phyloP scores from a whole-genome alignment of 2,888 invertebrate species.

The Nymphalis polychloros region DNA sequence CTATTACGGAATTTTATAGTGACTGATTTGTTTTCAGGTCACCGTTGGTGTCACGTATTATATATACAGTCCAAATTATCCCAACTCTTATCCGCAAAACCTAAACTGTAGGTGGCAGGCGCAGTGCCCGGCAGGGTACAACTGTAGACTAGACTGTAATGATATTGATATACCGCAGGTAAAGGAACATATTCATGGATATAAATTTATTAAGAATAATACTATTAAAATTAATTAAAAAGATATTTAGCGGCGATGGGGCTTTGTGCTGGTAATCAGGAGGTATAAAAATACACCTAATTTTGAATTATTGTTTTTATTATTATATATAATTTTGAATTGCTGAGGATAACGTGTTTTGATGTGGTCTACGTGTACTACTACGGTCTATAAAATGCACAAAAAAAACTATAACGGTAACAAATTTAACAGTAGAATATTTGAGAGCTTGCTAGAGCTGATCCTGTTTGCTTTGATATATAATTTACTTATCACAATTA shows the following conservation, averaged over 20 bases:
- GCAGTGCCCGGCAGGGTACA: constrained; percentile 63
- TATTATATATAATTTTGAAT: too few species aligned
- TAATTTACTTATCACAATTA: too few species aligned
- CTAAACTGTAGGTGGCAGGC: constrained; percentile 77
- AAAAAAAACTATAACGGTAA: too few species aligned
- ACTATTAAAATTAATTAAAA: constrained; percentile 1
- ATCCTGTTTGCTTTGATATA: too few species aligned
- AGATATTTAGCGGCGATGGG: not conserved
- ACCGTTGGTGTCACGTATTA: constrained; percentile 59
- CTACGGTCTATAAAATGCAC: too few species aligned
- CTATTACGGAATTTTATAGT: not conserved
- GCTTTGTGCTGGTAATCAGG: too few species aligned
- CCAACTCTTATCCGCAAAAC: constrained; percentile 57
- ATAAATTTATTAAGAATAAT: not conserved
- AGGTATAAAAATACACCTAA: too few species aligned
- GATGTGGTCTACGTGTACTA: too few species aligned
- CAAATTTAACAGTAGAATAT: too few species aligned
- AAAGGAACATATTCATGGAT: not conserved
- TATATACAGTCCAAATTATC: constrained; percentile 75
- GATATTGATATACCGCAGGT: constrained; percentile 75
- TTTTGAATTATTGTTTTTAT: too few species aligned
- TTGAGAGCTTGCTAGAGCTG: too few species aligned
- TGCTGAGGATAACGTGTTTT: too few species aligned
- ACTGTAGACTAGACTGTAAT: constrained; percentile 72
- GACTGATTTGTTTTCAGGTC: constrained; percentile 49